Evolutionary conservation across 23 tunicate genomes (phyloP), one percentile per base, ranked within the genome.

Genomic region (Trididemnum nubilum): DNA sequence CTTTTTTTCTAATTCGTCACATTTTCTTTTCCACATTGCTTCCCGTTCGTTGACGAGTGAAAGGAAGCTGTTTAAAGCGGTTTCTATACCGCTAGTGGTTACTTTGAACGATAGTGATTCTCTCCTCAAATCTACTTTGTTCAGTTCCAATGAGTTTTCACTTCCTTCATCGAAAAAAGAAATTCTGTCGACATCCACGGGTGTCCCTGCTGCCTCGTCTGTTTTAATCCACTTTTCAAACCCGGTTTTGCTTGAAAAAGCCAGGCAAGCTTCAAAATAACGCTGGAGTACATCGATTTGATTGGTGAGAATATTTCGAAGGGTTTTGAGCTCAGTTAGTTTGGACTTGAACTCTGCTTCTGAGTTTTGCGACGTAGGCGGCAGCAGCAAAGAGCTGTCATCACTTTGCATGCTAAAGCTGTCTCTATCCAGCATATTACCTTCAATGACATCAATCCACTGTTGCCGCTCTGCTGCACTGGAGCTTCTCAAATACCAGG

Each of bases 101-200:
- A 89, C 94, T 37, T 88, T 88, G 64, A 88, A 88, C 0, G 94
- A 86, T 0, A 88, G 65, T 0, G 94, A 88, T 51, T 88, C 88
- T 50, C 94, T 89, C 24, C 38, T 38, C 31, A 73, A 39, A 37
- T 73, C 79, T 29, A 38, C 58, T 23, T 27, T 44, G 60, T 59
- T 73, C 19, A 73, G 30, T 73, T 73, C 60, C 0, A 70, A 49
- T 32, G 58, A 24, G 28, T 12, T 59, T 19, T 73, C 33, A 4
- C 18, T 2, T 3, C 3, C 38, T 26, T 33, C 38, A 26, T 34
- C 23, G 40, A 15, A 33, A 73, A 73, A 33, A 5, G 26, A 38
- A 2, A 73, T 9, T 22, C 58, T 28, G 12, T 73, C 79, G 33
- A 30, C 60, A 39, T 73, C 79, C 29, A 73, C 59, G 23, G 79